These are phyloP conservation scores for Tenthredo notha DNA, from an alignment of 2,888 invertebrate genomes.

Conservation along the genomic window DNA sequence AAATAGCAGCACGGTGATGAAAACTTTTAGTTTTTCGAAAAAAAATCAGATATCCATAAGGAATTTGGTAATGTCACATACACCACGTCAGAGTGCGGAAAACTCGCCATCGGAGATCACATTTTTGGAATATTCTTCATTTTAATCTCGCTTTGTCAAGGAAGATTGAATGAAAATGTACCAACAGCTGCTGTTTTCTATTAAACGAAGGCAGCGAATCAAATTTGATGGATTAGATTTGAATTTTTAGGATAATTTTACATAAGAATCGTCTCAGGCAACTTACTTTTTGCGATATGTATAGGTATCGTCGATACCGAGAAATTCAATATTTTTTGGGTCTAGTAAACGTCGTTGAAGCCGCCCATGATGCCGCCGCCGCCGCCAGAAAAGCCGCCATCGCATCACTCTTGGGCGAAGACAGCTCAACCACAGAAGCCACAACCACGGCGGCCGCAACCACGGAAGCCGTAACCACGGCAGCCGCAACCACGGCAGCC, in stretches of 20 bases:
- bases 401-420: too few relatives aligned
- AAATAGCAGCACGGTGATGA: neutral
- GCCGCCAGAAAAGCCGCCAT: too few relatives aligned
- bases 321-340: neutral
- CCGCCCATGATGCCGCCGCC: too few relatives aligned
- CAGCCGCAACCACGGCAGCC: too few relatives aligned
- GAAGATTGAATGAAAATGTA: neutral
- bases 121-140: neutral
- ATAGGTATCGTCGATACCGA: neutral
- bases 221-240: neutral
- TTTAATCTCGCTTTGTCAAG: neutral
- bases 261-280: neutral
- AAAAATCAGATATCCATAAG: neutral
- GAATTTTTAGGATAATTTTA: neutral
- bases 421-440: too few relatives aligned
- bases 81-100: neutral
- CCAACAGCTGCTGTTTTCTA: neutral
- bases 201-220: neutral
- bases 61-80: neutral
- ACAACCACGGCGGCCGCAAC: too few relatives aligned
- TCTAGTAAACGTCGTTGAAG: too few relatives aligned
- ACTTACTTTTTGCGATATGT: neutral
- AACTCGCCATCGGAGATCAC: neutral
- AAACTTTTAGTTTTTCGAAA: neutral
- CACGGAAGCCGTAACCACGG: too few relatives aligned